phyloP scores from a whole-genome alignment of 1,140 invertebrate species.

The Ditylenchus dipsaci region DNA sequence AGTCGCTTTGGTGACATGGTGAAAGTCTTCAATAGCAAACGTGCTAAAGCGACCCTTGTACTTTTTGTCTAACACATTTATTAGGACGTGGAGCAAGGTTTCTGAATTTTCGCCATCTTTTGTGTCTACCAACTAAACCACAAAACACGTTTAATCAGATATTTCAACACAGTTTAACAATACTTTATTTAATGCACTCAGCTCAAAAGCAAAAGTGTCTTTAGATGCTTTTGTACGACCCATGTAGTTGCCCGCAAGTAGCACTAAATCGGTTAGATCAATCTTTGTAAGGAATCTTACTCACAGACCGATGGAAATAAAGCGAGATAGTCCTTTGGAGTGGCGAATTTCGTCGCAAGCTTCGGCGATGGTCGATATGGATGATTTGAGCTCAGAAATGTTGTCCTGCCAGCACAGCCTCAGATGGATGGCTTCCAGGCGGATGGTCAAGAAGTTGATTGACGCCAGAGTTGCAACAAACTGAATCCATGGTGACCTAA shows the following conservation, averaged over 20 bases:
- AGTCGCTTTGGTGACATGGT: conserved; percentile 32
- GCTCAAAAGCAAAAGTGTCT: conserved; percentile 33
- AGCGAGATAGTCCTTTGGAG: conserved; percentile 24
- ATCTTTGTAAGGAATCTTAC: not conserved
- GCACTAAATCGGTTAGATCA: conserved; percentile 13
- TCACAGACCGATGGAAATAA: conserved; percentile 10
- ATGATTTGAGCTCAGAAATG: conserved; percentile 26
- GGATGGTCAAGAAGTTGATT: conserved; percentile 36
- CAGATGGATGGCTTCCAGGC: conserved; percentile 36
- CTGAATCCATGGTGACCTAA: conserved; percentile 11
- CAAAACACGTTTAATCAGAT: conserved; percentile 8
- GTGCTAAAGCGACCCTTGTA: conserved; percentile 25
- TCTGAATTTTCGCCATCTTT: conserved; percentile 37
- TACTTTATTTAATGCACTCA: conserved; percentile 33
- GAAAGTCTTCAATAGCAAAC: conserved; percentile 36
- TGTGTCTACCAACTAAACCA: conserved; percentile 37
- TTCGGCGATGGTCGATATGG: conserved; percentile 36
- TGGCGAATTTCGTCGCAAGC: conserved; percentile 35
- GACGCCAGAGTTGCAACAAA: conserved; percentile 35
- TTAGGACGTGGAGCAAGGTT: conserved; percentile 33
- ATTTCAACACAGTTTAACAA: conserved; percentile 2
- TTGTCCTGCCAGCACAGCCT: conserved; percentile 21
- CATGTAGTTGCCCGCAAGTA: conserved; percentile 41
- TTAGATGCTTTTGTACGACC: conserved; percentile 36
- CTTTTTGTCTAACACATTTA: conserved; percentile 29